Percentiles rank a stretch among this genome's conserved stretches.
Evolutionary conservation across 2,888 invertebrate genomes (phyloP).

Genomic region (Watsonalla cultraria): DNA sequence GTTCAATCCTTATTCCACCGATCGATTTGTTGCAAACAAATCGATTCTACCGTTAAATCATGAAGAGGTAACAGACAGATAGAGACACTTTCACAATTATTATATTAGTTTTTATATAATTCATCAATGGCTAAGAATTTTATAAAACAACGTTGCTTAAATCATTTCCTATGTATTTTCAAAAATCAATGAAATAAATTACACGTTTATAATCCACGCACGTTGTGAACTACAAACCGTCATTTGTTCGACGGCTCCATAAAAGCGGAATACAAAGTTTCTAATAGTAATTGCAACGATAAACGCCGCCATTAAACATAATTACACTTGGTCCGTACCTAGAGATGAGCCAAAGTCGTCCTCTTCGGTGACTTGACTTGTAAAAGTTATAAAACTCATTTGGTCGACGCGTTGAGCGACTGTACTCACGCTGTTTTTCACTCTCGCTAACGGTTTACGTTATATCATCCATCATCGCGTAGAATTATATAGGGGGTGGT

Average conservation of each 20-base stretch:
- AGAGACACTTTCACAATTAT: too few species aligned
- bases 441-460: constrained; percentile 13
- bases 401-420: constrained; percentile 17
- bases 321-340: constrained; percentile 42
- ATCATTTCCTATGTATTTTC: too few species aligned
- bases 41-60: too few species aligned
- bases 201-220: constrained; percentile 1
- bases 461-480: constrained; percentile 13
- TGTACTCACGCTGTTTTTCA: constrained; percentile 16
- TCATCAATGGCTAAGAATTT: too few species aligned
- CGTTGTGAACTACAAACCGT: constrained; percentile 11
- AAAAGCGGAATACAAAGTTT: constrained; percentile 46
- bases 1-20: too few species aligned
- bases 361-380: constrained; percentile 35
- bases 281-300: constrained; percentile 52
- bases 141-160: too few species aligned
- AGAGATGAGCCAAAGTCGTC: constrained; percentile 34
- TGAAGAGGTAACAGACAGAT: too few species aligned
- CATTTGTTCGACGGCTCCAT: constrained; percentile 16
- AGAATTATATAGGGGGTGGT: not conserved
- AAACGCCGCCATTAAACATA: constrained; percentile 62
- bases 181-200: too few species aligned
- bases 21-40: too few species aligned
- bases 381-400: constrained; percentile 61
- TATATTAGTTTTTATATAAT: too few species aligned